phyloP scores from a whole-genome alignment of 2,113 vertebrate genomes.

The Emydocephalus ijimae region DNA sequence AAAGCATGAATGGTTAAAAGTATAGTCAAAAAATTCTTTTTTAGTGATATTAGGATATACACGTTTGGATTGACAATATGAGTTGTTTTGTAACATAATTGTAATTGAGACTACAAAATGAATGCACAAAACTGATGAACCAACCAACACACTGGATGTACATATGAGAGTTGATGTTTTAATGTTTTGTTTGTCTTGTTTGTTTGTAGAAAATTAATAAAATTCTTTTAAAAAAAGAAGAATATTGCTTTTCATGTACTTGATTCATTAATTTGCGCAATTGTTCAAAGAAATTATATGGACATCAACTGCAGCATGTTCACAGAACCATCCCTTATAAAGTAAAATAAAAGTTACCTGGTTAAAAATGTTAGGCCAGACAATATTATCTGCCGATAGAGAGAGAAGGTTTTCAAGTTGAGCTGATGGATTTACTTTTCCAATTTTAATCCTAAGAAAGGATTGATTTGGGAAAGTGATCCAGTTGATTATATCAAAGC shows the following conservation, averaged over 20 bases:
- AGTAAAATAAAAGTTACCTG: not conserved
- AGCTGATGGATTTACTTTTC: not conserved
- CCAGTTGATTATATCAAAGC: conserved; percentile 12
- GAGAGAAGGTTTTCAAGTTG: not conserved
- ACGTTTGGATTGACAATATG: no score
- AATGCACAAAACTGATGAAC: no score
- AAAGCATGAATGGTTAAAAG: no score
- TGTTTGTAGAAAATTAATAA: no score
- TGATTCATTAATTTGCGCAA: not conserved
- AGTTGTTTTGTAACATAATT: no score
- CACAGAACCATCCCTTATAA: not conserved
- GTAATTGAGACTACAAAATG: no score
- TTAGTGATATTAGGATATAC: no score
- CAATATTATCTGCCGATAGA: not conserved
- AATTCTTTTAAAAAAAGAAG: no score
- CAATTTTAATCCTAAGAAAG: not conserved
- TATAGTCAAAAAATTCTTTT: no score
- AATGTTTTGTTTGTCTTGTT: no score
- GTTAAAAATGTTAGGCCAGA: not conserved
- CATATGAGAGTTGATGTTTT: no score
- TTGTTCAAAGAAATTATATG: not conserved
- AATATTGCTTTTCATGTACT: not conserved
- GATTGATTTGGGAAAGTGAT: not conserved
- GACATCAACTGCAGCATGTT: not conserved
- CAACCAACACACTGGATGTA: no score